A percentile compares a stretch with the other conserved stretches of the same genome.
Evolutionary conservation across 2,888 invertebrate genomes (phyloP).

Genomic region (Stenchaetothrips biformis): DNA sequence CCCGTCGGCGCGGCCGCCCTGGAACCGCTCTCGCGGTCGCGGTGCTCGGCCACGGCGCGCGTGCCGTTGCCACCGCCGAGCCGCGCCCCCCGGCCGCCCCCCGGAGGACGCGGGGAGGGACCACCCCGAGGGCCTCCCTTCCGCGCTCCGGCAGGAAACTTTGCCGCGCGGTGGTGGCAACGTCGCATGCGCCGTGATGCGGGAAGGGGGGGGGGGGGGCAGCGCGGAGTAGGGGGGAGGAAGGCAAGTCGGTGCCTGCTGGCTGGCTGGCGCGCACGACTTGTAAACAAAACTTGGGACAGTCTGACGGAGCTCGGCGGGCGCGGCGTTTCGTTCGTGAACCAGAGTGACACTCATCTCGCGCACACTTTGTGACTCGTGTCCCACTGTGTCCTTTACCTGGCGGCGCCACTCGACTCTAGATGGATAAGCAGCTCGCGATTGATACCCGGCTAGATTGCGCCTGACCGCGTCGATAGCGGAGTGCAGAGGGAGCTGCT

Average conservation of each 20-base stretch:
- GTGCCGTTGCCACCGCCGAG: too few species aligned
- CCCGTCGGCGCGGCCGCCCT: not conserved
- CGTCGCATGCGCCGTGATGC: not conserved
- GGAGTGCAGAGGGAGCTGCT: not conserved
- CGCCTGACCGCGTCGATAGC: not conserved
- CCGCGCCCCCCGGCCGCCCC: not conserved
- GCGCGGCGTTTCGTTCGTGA: not conserved
- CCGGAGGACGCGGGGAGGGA: not conserved
- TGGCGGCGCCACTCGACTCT: not conserved
- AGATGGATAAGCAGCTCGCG: slow-evolving; percentile 4
- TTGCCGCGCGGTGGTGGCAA: not conserved
- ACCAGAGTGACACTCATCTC: not conserved
- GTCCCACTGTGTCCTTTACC: too few species aligned
- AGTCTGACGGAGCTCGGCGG: not conserved
- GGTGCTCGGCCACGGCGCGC: too few species aligned
- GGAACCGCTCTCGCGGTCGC: not conserved
- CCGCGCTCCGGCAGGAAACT: not conserved
- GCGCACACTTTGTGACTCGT: not conserved
- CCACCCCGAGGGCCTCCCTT: not conserved
- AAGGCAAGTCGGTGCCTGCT: not conserved
- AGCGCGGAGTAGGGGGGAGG: not conserved
- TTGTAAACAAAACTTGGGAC: not conserved
- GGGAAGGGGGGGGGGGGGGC: not conserved
- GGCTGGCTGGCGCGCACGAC: not conserved
- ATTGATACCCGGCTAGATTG: slow-evolving; percentile 4